Evolutionary conservation across 2,113 vertebrate genomes (phyloP).

Genomic region (Equus przewalskii): DNA sequence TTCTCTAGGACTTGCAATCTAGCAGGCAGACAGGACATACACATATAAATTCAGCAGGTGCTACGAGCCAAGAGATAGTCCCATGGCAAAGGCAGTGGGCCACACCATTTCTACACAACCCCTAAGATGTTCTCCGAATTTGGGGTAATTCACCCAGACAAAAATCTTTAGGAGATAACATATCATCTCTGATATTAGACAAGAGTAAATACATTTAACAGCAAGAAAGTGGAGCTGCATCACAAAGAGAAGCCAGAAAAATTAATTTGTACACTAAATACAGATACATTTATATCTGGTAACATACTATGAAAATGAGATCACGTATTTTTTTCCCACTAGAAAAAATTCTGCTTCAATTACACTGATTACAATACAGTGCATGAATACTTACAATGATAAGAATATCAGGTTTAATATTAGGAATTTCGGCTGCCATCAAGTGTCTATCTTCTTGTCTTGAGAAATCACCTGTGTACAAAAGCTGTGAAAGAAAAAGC

Average conservation of each 20-base stretch:
- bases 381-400: conserved; percentile 93
- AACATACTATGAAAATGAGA: background rate
- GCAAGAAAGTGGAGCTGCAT: background rate
- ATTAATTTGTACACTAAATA: background rate
- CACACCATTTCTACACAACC: background rate
- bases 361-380: background rate
- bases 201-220: background rate
- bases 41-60: background rate
- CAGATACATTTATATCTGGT: background rate
- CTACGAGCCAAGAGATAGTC: background rate
- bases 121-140: background rate
- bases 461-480: conserved; percentile 99
- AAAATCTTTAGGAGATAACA: background rate
- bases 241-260: background rate
- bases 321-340: background rate
- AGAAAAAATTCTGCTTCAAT: background rate
- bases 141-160: background rate
- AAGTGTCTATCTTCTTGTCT: conserved; percentile 98
- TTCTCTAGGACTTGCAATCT: background rate
- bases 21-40: background rate
- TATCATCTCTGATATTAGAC: background rate
- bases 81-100: background rate
- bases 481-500: conserved; percentile 88
- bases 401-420: conserved; percentile 98
- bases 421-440: conserved; percentile 99